Conservation (phyloP, 2,888 invertebrate genomes). For the Heliconius ethilla region DNA sequence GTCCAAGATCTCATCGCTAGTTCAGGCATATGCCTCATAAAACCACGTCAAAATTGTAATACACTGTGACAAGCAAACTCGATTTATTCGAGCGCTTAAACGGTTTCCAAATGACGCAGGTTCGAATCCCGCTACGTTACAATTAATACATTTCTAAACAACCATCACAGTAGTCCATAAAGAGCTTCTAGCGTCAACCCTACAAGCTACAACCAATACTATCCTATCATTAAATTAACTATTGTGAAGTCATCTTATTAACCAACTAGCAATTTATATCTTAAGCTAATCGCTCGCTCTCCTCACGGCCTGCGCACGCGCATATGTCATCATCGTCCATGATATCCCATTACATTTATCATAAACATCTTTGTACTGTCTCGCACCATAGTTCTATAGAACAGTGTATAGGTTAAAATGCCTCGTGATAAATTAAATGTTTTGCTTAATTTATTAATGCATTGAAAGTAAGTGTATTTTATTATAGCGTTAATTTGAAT, state of each 20-base stretch:
- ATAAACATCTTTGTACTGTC: slow-evolving; percentile 58
- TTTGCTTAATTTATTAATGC: slow-evolving; percentile 17
- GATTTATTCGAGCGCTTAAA: too few species aligned
- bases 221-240: slow-evolving; percentile 14
- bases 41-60: too few species aligned
- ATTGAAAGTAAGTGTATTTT: slow-evolving; percentile 5
- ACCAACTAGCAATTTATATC: slow-evolving; percentile 51
- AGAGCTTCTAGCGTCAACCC: too few species aligned
- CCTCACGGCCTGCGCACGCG: slow-evolving; percentile 44
- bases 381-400: slow-evolving; percentile 35
- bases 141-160: too few species aligned
- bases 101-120: too few species aligned
- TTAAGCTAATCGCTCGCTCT: slow-evolving; percentile 52
- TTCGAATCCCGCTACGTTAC: too few species aligned
- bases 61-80: too few species aligned
- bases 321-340: slow-evolving; percentile 56
- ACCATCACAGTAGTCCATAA: too few species aligned
- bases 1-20: too few species aligned
- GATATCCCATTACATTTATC: slow-evolving; percentile 58
- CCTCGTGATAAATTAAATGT: slow-evolving; percentile 17
- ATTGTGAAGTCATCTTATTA: slow-evolving; percentile 38
- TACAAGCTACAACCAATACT: background rate
- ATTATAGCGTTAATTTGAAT: slow-evolving; percentile 12
- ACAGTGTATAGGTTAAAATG: slow-evolving; percentile 27
- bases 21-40: too few species aligned